phyloP scores from a whole-genome alignment of 2,797 vertebrate species.

The Molothrus ater region DNA sequence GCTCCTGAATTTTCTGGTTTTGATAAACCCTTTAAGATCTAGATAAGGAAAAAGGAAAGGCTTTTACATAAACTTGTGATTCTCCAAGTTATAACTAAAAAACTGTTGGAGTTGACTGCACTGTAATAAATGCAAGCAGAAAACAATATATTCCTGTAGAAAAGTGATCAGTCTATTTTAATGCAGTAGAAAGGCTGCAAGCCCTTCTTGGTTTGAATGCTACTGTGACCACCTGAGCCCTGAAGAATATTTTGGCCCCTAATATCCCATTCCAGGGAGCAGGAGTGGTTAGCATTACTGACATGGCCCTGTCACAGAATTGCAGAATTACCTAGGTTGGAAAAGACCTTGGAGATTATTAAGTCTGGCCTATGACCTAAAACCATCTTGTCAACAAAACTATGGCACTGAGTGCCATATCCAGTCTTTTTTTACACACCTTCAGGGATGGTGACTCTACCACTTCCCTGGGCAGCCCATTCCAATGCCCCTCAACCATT shows the following conservation, averaged over 20 bases:
- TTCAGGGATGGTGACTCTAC: not conserved
- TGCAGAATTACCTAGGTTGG: not conserved
- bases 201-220: not conserved
- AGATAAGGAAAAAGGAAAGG: not conserved
- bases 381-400: not conserved
- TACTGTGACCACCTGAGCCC: not conserved
- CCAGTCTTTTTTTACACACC: not conserved
- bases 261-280: not conserved
- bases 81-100: not conserved
- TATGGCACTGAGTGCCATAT: not conserved
- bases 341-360: not conserved
- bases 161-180: not conserved
- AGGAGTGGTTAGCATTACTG: accelerated
- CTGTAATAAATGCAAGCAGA: not conserved
- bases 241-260: not conserved
- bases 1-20: not conserved
- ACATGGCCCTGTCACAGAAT: not conserved
- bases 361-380: not conserved
- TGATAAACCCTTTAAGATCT: not conserved
- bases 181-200: not conserved
- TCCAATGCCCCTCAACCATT: not conserved
- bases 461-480: not conserved
- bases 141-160: not conserved
- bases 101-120: not conserved
- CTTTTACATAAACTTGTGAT: not conserved